A percentile compares a stretch with the other conserved stretches of the same genome.
These are phyloP conservation scores for Melieria picta DNA, from an alignment of 2,888 invertebrate species.

Conservation along the genomic window DNA sequence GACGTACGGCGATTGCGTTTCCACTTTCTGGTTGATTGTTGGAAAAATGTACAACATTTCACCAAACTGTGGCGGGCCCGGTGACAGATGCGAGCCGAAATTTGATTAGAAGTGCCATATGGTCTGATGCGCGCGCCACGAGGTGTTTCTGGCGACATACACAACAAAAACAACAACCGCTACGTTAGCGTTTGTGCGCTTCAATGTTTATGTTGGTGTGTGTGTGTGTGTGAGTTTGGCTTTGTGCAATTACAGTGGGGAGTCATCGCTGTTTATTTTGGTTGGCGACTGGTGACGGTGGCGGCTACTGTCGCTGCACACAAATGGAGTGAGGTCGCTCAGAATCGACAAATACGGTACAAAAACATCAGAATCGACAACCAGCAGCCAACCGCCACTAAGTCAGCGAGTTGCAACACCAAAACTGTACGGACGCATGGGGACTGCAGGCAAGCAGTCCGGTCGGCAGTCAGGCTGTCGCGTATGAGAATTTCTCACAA, in stretches of 20 bases:
- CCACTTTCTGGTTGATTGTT: constrained; percentile 55
- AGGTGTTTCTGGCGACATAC: constrained; percentile 54
- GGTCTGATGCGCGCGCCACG: constrained; percentile 54
- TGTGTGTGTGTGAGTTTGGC: too few species aligned
- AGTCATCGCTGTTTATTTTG: constrained; percentile 49
- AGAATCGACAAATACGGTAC: constrained; percentile 20
- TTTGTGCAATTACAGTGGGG: constrained; percentile 53
- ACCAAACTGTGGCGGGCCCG: constrained; percentile 48
- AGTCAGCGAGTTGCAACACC: constrained; percentile 25
- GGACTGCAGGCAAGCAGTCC: too few species aligned
- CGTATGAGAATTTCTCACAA: too few species aligned
- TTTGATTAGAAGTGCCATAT: constrained; percentile 52
- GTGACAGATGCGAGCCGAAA: constrained; percentile 50
- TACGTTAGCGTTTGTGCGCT: too few species aligned
- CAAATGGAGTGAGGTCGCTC: constrained; percentile 13
- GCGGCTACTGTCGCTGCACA: constrained; percentile 4
- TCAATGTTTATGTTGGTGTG: too few species aligned
- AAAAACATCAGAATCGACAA: constrained; percentile 14
- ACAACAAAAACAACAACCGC: not conserved
- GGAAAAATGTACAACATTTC: constrained; percentile 53
- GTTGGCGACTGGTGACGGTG: constrained; percentile 36
- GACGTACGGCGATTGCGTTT: constrained; percentile 62
- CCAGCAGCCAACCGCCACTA: constrained; percentile 11
- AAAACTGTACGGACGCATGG: not conserved
- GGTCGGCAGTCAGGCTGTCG: too few species aligned